Evolutionary conservation across 2,888 invertebrate species (phyloP).

Genomic region (Noctua fimbriata): DNA sequence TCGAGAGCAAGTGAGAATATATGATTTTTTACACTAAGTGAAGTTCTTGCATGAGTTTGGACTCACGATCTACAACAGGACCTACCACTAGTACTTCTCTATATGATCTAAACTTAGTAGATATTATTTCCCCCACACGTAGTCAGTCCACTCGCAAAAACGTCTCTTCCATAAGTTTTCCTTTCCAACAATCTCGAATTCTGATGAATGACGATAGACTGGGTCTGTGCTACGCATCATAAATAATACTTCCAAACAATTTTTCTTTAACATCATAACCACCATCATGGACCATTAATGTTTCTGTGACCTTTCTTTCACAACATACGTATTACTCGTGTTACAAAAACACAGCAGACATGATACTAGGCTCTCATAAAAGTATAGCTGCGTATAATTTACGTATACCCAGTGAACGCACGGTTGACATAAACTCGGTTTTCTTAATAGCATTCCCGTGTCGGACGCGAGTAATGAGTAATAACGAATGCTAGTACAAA

Average conservation of each 20-base stretch:
- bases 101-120: background rate
- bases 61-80: background rate
- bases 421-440: slow-evolving; percentile 54
- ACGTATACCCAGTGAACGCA: slow-evolving; percentile 26
- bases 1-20: background rate
- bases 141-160: background rate
- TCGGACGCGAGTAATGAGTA: slow-evolving; percentile 57
- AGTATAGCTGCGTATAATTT: slow-evolving; percentile 37
- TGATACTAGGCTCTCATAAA: slow-evolving; percentile 38
- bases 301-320: too few species aligned
- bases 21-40: background rate
- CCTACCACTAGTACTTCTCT: background rate
- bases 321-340: background rate
- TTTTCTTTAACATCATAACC: background rate
- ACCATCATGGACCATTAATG: background rate
- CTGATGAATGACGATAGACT: too few species aligned
- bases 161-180: background rate
- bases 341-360: slow-evolving; percentile 1
- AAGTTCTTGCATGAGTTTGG: background rate
- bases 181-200: background rate
- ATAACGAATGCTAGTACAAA: slow-evolving; percentile 45
- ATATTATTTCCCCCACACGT: too few species aligned
- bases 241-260: background rate
- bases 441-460: slow-evolving; percentile 60
- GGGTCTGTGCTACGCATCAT: too few species aligned